Evolutionary conservation across 2,113 vertebrate species (phyloP), one percentile per base, ranked within the genome.

Genomic region (Pseudorasbora parva): DNA sequence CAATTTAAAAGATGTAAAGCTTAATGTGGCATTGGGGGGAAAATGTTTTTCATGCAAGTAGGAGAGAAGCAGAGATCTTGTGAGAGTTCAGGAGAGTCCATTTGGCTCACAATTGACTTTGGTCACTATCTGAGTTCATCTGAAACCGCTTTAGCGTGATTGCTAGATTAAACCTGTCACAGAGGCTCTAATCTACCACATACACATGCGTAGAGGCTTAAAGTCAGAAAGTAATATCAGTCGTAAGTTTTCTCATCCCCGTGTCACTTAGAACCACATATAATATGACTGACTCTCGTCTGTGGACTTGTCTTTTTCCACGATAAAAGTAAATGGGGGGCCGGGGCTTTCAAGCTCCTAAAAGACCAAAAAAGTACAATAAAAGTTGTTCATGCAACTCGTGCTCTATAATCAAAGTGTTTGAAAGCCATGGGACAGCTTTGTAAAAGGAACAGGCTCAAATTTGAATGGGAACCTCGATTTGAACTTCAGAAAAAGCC

Each of bases 41-140:
- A 30, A 27, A 51, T 19, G 0, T 19, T 74, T 74, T 74, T 51
- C 72, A 74, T 74, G 8, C 15, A 21, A 21, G 23, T 25, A 9
- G 7, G 25, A 25, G 33, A 23, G 37, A 41, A 45, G 41, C 23
- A 8, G 51, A 41, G 79, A 25, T 21, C 2, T 33, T 49, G 43
- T 43, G 23, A 85, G 56, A 72, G 75, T 88, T 92, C 89, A 85
- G 86, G 82, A 82, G 81, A 89, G 85, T 90, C 84, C 81, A 85
- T 83, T 88, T 87, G 90, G 90, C 86, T 88, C 64, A 87, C 89
- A 87, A 89, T 87, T 91, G 23, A 25, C 41, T 91, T 91, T 83
- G 90, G 91, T 89, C 74, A 84, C 77, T 33, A 68, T 81, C 10
- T 47, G 45, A 47, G 51, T 19, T 19, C 6, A 19, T 54, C 64